phyloP scores from a whole-genome alignment of 2,797 vertebrate species.

The Valencia hispanica region DNA sequence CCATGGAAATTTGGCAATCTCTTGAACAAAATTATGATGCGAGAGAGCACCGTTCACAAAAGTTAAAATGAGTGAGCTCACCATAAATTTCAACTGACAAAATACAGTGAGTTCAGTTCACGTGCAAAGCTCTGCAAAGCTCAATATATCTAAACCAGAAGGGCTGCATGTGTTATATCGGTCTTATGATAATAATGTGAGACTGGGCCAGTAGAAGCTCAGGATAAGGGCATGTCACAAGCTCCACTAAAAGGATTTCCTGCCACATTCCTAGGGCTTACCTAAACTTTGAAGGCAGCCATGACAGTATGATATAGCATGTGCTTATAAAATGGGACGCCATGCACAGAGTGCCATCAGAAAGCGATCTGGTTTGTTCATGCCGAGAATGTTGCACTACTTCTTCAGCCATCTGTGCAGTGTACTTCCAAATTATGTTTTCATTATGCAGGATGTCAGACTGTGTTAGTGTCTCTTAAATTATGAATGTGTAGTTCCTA shows the following conservation, averaged over 20 bases:
- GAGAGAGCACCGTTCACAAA: too few relatives aligned
- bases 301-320: slow-evolving; percentile 60
- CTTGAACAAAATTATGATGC: too few relatives aligned
- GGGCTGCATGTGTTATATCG: slow-evolving; percentile 13
- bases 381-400: slow-evolving; percentile 46
- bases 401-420: slow-evolving; percentile 68
- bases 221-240: slow-evolving; percentile 40
- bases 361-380: slow-evolving; percentile 69
- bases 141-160: slow-evolving; percentile 20
- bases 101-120: too few relatives aligned
- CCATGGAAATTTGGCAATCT: too few relatives aligned
- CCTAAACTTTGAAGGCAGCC: slow-evolving; percentile 51
- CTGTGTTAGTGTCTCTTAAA: slow-evolving; percentile 36
- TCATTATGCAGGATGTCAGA: slow-evolving; percentile 48
- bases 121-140: too few relatives aligned
- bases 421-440: slow-evolving; percentile 56
- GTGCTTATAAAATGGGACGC: slow-evolving; percentile 67
- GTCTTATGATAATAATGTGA: slow-evolving; percentile 24
- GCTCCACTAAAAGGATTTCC: slow-evolving; percentile 58
- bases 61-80: too few relatives aligned
- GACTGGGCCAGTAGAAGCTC: slow-evolving; percentile 14
- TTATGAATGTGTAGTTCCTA: slow-evolving; percentile 24
- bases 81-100: too few relatives aligned
- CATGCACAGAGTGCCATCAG: slow-evolving; percentile 52
- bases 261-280: slow-evolving; percentile 59